Evolutionary conservation across 2,797 vertebrate species (phyloP).

Genomic region (Tamandua tetradactyla): DNA sequence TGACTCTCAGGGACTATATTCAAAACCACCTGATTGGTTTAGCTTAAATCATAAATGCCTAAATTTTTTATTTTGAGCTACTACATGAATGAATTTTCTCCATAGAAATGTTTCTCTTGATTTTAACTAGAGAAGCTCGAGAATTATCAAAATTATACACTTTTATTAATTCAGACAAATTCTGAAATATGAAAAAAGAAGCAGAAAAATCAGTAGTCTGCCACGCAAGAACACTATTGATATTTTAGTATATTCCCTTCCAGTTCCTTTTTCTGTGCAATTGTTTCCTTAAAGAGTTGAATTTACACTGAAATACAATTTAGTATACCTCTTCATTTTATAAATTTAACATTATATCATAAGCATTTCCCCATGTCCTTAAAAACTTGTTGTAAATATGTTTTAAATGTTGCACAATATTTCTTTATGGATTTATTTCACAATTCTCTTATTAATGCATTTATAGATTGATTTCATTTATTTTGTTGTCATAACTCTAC

Average conservation of each 20-base stretch:
- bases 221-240: not conserved
- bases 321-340: not conserved
- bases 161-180: not conserved
- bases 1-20: not conserved
- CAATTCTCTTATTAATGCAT: not conserved
- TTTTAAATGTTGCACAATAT: not conserved
- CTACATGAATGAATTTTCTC: not conserved
- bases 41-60: not conserved
- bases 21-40: not conserved
- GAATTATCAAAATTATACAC: slow-evolving; percentile 16
- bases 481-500: slow-evolving; percentile 23
- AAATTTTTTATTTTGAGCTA: slow-evolving; percentile 16
- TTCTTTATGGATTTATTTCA: slow-evolving; percentile 46
- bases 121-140: slow-evolving; percentile 15
- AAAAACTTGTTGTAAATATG: not conserved
- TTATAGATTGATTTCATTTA: not conserved
- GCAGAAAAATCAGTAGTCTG: not conserved
- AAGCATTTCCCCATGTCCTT: not conserved
- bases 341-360: slow-evolving; percentile 4
- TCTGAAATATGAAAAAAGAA: not conserved
- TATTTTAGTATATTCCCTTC: not conserved
- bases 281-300: not conserved
- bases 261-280: not conserved
- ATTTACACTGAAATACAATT: not conserved
- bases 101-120: not conserved